Percentiles rank a stretch among this genome's conserved stretches.
Conservation (phyloP, 2,797 vertebrate species). For the Hozukius guyotensis region DNA sequence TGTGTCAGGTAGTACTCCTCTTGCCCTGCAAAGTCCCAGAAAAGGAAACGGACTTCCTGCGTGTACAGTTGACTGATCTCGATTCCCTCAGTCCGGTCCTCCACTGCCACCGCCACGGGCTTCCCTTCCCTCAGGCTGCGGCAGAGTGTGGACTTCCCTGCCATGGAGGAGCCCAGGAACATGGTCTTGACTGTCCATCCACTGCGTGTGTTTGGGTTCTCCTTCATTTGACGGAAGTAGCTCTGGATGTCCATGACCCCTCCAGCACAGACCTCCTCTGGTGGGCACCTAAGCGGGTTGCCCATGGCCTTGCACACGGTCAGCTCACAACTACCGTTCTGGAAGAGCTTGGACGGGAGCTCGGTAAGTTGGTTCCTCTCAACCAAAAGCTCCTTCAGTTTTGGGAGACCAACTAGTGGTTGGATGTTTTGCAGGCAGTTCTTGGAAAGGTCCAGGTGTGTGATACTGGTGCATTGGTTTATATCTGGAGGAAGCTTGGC, state of each 20-base stretch:
- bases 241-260: conserved; percentile 79
- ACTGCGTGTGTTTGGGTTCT: conserved; percentile 39
- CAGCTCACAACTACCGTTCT: conserved; percentile 50
- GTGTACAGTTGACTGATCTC: conserved; percentile 79
- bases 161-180: conserved; percentile 83
- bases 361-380: conserved; percentile 77
- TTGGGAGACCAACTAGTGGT: conserved; percentile 67
- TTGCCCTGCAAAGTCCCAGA: conserved; percentile 88
- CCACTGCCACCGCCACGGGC: conserved; percentile 59
- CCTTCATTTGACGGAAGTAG: conserved; percentile 79
- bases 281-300: conserved; percentile 78
- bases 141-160: conserved; percentile 83
- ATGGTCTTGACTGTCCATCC: conserved; percentile 82
- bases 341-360: conserved; percentile 77
- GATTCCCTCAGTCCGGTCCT: conserved; percentile 79
- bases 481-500: conserved; percentile 76
- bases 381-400: conserved; percentile 72
- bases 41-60: conserved; percentile 76
- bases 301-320: conserved; percentile 69
- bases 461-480: conserved; percentile 69
- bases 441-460: conserved; percentile 80
- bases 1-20: conserved; percentile 85
- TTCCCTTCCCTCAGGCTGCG: conserved; percentile 71
- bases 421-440: conserved; percentile 73
- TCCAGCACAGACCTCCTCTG: conserved; percentile 80